Conservation (phyloP, 1,140 invertebrate genomes). For the Eupristina koningsbergeri region DNA sequence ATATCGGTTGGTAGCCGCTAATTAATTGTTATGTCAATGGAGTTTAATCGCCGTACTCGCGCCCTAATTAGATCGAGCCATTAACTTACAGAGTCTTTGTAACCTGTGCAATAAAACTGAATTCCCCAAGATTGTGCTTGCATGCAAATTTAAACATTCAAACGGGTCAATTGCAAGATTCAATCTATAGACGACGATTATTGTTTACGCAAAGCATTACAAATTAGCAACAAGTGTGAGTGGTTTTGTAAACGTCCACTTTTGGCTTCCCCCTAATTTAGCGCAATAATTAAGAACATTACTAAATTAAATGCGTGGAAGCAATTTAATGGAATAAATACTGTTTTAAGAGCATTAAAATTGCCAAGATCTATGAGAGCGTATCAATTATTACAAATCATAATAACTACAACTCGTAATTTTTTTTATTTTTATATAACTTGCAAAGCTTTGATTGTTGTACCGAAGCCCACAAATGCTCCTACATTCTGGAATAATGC, state of each 20-base stretch:
- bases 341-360: neutral
- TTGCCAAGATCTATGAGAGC: neutral
- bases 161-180: too few species aligned
- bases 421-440: too few species aligned
- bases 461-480: too few species aligned
- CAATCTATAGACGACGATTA: too few species aligned
- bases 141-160: too few species aligned
- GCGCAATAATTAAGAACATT: neutral
- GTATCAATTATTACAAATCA: neutral
- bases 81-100: neutral
- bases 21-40: too few species aligned
- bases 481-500: too few species aligned
- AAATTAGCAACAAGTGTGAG: neutral
- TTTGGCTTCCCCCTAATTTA: neutral
- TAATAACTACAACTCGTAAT: neutral
- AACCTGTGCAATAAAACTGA: constrained; percentile 10
- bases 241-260: neutral
- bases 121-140: neutral
- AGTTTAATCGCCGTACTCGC: neutral
- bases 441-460: too few species aligned
- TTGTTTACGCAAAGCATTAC: neutral
- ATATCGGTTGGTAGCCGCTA: too few species aligned
- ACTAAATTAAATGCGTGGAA: neutral
- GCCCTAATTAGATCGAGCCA: constrained; percentile 49
- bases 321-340: neutral